These are phyloP conservation scores for Pimpla rufipes DNA, from an alignment of 2,888 invertebrate genomes.

Conservation along the genomic window DNA sequence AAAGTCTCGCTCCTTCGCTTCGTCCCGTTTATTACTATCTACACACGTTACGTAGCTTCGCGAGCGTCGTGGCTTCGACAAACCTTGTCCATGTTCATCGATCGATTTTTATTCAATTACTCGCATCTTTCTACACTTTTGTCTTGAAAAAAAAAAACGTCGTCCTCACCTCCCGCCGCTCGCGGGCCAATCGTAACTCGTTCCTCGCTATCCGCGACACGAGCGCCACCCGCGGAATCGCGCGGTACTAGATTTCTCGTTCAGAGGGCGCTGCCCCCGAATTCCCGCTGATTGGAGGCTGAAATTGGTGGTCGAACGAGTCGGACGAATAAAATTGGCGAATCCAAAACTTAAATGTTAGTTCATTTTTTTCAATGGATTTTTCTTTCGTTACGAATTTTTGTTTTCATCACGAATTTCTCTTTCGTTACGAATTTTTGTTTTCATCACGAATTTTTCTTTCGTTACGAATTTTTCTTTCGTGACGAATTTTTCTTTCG, in stretches of 20 bases:
- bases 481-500: no score
- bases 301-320: neutral
- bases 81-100: neutral
- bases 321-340: neutral
- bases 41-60: slow-evolving; percentile 59
- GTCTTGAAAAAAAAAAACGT: neutral
- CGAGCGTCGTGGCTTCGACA: slow-evolving; percentile 11
- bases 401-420: no score
- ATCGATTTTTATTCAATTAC: no score
- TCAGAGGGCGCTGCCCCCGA: neutral
- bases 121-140: slow-evolving; percentile 23
- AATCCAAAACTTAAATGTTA: neutral
- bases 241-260: neutral
- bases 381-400: no score
- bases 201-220: neutral
- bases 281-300: neutral
- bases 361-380: neutral
- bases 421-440: no score
- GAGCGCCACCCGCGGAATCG: neutral
- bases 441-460: no score
- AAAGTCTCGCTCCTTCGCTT: slow-evolving; percentile 44
- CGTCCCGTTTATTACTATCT: slow-evolving; percentile 61
- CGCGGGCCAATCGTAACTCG: neutral
- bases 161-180: neutral
- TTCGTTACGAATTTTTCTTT: no score